Base-by-base conservation (phyloP, 2,797 vertebrate genomes). In the Sciaenops ocellatus region DNA sequence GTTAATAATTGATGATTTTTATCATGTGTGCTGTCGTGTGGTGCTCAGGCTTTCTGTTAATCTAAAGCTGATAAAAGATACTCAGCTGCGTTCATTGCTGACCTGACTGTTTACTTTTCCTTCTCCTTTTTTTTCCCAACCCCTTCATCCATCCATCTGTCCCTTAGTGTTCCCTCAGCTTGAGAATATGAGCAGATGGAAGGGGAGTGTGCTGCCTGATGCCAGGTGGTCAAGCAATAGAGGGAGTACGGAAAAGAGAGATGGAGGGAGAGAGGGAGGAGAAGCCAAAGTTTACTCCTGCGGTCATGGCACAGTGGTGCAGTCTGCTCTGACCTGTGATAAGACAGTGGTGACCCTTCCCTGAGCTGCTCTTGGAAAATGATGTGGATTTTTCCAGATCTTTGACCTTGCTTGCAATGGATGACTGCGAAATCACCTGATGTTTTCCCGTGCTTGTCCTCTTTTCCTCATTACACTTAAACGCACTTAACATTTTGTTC, bases 161-260 rank as follows among this genome's bases (percentile, higher is more conserved):
- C 78, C 76, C 66, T 80, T 71, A 26, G 69, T 73, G 85, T 87
- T 78, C 83, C 78, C 79, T 87, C 67, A 10, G 83, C 83, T 84
- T 93, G 93, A 90, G 90, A 93, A 87, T 73, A 50, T 66, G 72
- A 89, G 85, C 94, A 95, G 93, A 94, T 94, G 93, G 93, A 89
- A 47, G 78, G 69, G 83, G 87, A 71, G 73, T 3, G 20, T 20
- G 63, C 70, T 42, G 86, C 22, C 54, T 67, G 74, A 76, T 65
- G 78, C 84, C 91, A 92, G 91, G 87, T 91, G 90, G 87, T 79
- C 62, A 60, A 69, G 54, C 47, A 70, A 85, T 51, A 63, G 81
- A 85, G 73, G 63, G 71, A 76, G 63, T 41, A 15, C 4, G n/a
- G 44, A 61, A 70, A 44, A 52, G 63, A 85, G 62, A 51, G 75